A percentile compares a stretch with the other conserved stretches of the same genome.
phyloP scores from a whole-genome alignment of 2,888 invertebrate genomes.

The Ernsta delagoae region DNA sequence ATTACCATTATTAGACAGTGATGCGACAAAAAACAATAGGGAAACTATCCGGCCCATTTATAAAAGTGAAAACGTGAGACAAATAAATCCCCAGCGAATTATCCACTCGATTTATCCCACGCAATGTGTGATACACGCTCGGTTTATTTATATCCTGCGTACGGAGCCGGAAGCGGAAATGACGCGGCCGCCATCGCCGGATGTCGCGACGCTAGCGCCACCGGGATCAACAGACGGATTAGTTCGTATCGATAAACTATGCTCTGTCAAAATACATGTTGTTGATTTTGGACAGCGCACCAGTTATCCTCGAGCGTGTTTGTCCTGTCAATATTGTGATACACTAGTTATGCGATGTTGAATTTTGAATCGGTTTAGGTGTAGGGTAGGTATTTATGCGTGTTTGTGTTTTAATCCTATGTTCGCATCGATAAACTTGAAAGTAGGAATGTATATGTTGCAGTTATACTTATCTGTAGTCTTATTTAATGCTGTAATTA shows the following conservation, averaged over 20 bases:
- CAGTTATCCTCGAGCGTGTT: slow-evolving; percentile 18
- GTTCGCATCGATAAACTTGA: neutral
- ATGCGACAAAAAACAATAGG: neutral
- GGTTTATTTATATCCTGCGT: slow-evolving; percentile 61
- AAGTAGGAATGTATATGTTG: neutral
- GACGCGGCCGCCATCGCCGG: slow-evolving; percentile 68
- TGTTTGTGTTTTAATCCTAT: slow-evolving; percentile 6
- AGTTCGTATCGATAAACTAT: slow-evolving; percentile 45
- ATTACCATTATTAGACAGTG: no score
- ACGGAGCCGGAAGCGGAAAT: slow-evolving; percentile 51
- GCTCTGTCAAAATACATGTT: slow-evolving; percentile 38
- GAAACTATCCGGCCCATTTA: slow-evolving; percentile 22
- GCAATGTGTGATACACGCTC: slow-evolving; percentile 73
- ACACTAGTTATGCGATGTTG: slow-evolving; percentile 30
- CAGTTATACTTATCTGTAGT: no score
- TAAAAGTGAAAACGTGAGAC: slow-evolving; percentile 46
- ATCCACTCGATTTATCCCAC: slow-evolving; percentile 72
- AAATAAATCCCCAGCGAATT: slow-evolving; percentile 65
- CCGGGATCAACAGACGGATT: slow-evolving; percentile 41
- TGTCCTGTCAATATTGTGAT: slow-evolving; percentile 33
- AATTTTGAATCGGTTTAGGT: slow-evolving; percentile 22
- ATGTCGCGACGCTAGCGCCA: slow-evolving; percentile 66
- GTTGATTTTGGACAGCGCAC: slow-evolving; percentile 32
- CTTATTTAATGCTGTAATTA: no score
- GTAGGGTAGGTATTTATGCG: neutral